A percentile compares a stretch with the other conserved stretches of the same genome.
Conservation (phyloP, 2,797 vertebrate species). For the Crax fasciolata region DNA sequence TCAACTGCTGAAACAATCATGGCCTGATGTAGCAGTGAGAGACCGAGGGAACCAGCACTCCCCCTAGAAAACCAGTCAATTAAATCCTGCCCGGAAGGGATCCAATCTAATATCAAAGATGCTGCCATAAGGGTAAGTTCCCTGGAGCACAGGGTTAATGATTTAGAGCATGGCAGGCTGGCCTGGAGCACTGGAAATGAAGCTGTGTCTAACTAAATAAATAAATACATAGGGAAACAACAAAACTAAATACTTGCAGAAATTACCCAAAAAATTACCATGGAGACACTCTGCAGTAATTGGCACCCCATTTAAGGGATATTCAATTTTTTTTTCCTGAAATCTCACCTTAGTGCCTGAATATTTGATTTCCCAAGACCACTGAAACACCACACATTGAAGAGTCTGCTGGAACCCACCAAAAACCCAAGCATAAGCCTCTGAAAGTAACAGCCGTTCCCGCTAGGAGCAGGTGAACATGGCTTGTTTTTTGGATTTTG, state of each 20-base stretch:
- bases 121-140: constrained; percentile 74
- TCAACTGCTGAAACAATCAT: constrained; percentile 68
- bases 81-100: constrained; percentile 83
- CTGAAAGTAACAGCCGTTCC: background rate
- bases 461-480: background rate
- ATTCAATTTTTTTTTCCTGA: background rate
- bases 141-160: constrained; percentile 83
- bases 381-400: background rate
- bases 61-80: constrained; percentile 80
- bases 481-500: background rate
- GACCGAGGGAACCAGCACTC: constrained; percentile 37
- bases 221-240: constrained; percentile 38
- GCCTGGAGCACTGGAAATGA: constrained; percentile 69
- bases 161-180: constrained; percentile 76
- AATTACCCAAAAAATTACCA: background rate
- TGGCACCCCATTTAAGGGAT: background rate
- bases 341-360: constrained; percentile 2
- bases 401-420: background rate
- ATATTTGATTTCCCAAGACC: constrained; percentile 20
- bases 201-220: constrained; percentile 23
- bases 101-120: constrained; percentile 83
- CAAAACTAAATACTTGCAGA: constrained; percentile 62
- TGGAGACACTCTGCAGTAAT: background rate
- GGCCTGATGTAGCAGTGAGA: constrained; percentile 50
- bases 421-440: background rate